phyloP scores from a whole-genome alignment of 2,113 vertebrate genomes.

The Drymodes brunneopygia region DNA sequence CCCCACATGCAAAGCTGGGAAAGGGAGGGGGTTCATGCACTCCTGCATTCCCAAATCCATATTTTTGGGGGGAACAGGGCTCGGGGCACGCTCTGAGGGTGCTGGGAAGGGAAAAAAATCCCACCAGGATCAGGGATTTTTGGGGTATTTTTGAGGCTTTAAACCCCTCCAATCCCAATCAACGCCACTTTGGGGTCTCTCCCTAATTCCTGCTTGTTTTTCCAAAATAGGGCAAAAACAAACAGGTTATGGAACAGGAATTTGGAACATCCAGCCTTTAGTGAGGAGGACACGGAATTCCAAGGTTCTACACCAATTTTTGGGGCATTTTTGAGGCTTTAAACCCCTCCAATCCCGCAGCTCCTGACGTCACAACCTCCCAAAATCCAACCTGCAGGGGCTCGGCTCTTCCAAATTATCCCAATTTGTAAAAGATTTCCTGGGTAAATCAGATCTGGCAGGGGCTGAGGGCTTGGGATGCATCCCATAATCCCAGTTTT shows the following conservation, averaged over 20 bases:
- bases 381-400: neutral
- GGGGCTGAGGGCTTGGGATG: neutral
- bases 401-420: neutral
- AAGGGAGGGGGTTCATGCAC: neutral
- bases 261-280: fast-evolving
- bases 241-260: neutral
- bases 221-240: too few relatives aligned
- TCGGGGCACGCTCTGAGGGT: fast-evolving
- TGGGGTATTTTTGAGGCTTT: fast-evolving
- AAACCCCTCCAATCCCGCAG: neutral
- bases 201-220: conserved; percentile 69
- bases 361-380: neutral
- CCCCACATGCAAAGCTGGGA: neutral
- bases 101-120: neutral
- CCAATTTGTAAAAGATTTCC: neutral
- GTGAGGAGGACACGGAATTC: fast-evolving
- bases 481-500: neutral
- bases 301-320: fast-evolving
- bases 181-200: fast-evolving
- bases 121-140: neutral
- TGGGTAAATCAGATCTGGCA: neutral
- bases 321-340: neutral
- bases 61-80: fast-evolving
- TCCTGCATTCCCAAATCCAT: neutral
- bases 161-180: neutral